Evolutionary conservation across 2,888 invertebrate genomes (phyloP).

Genomic region (Drosophila hamatofila): DNA sequence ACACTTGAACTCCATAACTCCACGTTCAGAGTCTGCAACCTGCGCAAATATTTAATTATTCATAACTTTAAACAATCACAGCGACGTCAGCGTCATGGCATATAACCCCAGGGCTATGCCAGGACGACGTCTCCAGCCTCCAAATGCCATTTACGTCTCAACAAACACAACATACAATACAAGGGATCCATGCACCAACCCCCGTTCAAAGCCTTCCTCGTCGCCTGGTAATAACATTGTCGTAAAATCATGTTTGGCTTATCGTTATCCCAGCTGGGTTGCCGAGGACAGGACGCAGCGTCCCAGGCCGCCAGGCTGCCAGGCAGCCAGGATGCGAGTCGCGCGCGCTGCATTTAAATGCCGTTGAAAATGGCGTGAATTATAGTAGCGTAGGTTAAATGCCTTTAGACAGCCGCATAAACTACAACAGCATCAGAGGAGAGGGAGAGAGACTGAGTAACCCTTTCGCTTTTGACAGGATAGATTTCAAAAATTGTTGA

Average conservation of each 20-base stretch:
- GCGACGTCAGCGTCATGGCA: constrained; percentile 71
- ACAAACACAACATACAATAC: constrained; percentile 64
- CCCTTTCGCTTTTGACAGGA: constrained; percentile 71
- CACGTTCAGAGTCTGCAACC: constrained; percentile 54
- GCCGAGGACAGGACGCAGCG: constrained; percentile 33
- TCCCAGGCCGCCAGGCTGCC: constrained; percentile 28
- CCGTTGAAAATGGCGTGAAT: constrained; percentile 81
- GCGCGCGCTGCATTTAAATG: constrained; percentile 80
- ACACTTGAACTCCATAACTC: constrained; percentile 10
- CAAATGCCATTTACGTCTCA: constrained; percentile 68
- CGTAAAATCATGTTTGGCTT: constrained; percentile 84
- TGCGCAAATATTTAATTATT: constrained; percentile 85
- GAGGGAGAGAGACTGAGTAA: constrained; percentile 31
- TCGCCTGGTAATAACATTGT: constrained; percentile 82
- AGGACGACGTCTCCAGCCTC: constrained; percentile 18
- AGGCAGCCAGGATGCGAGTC: constrained; percentile 49
- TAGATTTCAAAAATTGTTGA: constrained; percentile 63
- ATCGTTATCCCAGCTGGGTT: constrained; percentile 69
- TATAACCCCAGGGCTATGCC: constrained; percentile 50
- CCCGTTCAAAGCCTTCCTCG: constrained; percentile 20
- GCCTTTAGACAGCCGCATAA: constrained; percentile 82
- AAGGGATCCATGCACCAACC: constrained; percentile 30
- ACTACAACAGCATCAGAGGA: constrained; percentile 49
- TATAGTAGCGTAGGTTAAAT: constrained; percentile 84
- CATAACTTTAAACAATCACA: constrained; percentile 84